Percentiles rank a stretch among this genome's conserved stretches.
Evolutionary conservation across 2,888 invertebrate genomes (phyloP).

Genomic region (Synanthedon formicaeformis): DNA sequence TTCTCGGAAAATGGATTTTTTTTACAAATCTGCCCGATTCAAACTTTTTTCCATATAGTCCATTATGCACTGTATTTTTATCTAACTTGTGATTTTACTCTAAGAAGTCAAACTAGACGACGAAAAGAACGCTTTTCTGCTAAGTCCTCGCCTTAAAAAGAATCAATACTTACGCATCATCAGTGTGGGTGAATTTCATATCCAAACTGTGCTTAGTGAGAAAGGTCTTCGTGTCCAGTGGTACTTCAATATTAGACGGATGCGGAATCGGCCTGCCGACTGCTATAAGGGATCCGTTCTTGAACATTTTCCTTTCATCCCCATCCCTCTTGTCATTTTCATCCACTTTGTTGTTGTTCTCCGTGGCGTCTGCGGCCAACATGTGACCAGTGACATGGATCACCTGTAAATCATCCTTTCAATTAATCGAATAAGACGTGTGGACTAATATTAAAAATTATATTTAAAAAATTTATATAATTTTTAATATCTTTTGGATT

Average conservation of each 20-base stretch:
- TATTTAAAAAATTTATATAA: too few species aligned
- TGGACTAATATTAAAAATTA: too few species aligned
- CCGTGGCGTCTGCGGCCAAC: constrained; percentile 51
- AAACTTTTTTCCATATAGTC: too few species aligned
- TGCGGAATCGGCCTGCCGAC: constrained; percentile 88
- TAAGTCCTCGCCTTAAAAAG: too few species aligned
- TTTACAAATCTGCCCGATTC: too few species aligned
- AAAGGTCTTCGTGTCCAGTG: constrained; percentile 89
- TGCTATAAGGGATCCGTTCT: constrained; percentile 73
- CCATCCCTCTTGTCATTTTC: constrained; percentile 44
- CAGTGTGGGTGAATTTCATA: constrained; percentile 95
- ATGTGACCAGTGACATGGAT: constrained; percentile 90
- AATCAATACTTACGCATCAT: constrained; percentile 82
- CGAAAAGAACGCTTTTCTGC: too few species aligned
- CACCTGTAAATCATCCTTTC: constrained; percentile 71
- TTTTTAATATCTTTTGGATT: too few species aligned
- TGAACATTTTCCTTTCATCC: constrained; percentile 26
- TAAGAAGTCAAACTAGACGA: too few species aligned
- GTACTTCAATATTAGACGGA: constrained; percentile 92
- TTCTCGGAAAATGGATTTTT: too few species aligned
- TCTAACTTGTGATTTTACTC: too few species aligned
- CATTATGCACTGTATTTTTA: too few species aligned
- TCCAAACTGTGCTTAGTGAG: constrained; percentile 91
- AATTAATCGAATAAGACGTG: not conserved
- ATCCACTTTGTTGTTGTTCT: constrained; percentile 25